phyloP scores from a whole-genome alignment of 2,888 invertebrate genomes.

The Drosophila meridionalis region DNA sequence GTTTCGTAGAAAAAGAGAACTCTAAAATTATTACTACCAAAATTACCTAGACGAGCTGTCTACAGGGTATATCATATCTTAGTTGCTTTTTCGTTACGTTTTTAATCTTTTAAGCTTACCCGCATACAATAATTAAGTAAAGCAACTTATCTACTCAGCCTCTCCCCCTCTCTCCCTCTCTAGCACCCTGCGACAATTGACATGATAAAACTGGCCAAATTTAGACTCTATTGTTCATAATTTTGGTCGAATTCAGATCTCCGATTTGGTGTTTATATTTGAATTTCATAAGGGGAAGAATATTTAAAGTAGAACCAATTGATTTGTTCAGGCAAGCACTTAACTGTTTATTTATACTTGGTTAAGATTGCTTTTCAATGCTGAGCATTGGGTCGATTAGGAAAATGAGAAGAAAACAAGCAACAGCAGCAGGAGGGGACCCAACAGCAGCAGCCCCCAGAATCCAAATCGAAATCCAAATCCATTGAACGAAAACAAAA shows the following conservation, averaged over 20 bases:
- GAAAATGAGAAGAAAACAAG: constrained; percentile 2
- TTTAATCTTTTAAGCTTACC: background rate
- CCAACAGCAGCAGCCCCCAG: background rate
- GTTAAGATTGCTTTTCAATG: constrained; percentile 16
- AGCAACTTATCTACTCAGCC: background rate
- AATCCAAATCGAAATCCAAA: constrained; percentile 13
- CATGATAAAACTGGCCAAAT: constrained; percentile 32
- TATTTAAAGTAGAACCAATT: constrained; percentile 1
- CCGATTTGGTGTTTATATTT: constrained; percentile 14
- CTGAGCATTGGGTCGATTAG: constrained; percentile 3
- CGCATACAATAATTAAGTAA: background rate
- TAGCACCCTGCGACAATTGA: constrained; percentile 11
- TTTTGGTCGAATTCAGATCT: constrained; percentile 9
- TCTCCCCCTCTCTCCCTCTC: background rate
- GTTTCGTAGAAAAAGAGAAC: no score
- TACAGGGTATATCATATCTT: background rate
- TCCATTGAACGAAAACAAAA: constrained; percentile 21
- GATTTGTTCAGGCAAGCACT: constrained; percentile 2
- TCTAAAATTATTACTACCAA: background rate
- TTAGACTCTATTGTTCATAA: constrained; percentile 24
- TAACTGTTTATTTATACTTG: constrained; percentile 30
- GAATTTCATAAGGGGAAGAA: background rate
- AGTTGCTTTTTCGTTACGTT: background rate
- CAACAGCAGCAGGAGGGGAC: background rate
- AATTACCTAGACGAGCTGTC: background rate